Percentiles rank a stretch among this genome's conserved stretches.
phyloP scores from a whole-genome alignment of 2,888 invertebrate genomes.

The Diaphora mendica region DNA sequence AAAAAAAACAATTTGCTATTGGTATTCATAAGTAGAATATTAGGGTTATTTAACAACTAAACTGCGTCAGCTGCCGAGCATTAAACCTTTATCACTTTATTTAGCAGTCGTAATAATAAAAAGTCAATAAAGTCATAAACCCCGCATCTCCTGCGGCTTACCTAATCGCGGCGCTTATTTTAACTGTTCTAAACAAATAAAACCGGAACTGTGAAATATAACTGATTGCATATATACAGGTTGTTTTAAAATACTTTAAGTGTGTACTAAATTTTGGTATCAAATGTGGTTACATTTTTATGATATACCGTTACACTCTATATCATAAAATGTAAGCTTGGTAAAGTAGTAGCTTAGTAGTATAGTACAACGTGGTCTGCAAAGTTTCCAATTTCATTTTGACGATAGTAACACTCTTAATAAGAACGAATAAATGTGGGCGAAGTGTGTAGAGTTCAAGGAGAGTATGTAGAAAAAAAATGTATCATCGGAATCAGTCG shows the following conservation, averaged over 20 bases:
- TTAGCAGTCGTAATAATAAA: conserved; percentile 72
- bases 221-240: conserved; percentile 18
- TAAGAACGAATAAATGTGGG: too few relatives aligned
- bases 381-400: too few relatives aligned
- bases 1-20: not conserved
- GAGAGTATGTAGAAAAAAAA: too few relatives aligned
- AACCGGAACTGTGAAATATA: conserved; percentile 58
- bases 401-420: too few relatives aligned
- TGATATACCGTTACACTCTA: too few relatives aligned
- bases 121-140: conserved; percentile 78
- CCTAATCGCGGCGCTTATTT: conserved; percentile 79
- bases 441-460: too few relatives aligned
- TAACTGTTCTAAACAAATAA: conserved; percentile 75
- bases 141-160: conserved; percentile 79
- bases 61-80: conserved; percentile 61
- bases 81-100: conserved; percentile 57
- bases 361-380: too few relatives aligned
- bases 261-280: not conserved
- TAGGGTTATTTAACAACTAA: conserved; percentile 18
- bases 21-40: conserved; percentile 6
- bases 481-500: too few relatives aligned
- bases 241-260: not conserved
- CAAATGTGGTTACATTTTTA: not conserved
- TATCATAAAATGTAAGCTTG: too few relatives aligned
- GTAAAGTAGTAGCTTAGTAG: too few relatives aligned